Evolutionary conservation across 2,888 invertebrate genomes (phyloP), one percentile per base, ranked within the genome.

Genomic region (Adelphocoris suturalis): DNA sequence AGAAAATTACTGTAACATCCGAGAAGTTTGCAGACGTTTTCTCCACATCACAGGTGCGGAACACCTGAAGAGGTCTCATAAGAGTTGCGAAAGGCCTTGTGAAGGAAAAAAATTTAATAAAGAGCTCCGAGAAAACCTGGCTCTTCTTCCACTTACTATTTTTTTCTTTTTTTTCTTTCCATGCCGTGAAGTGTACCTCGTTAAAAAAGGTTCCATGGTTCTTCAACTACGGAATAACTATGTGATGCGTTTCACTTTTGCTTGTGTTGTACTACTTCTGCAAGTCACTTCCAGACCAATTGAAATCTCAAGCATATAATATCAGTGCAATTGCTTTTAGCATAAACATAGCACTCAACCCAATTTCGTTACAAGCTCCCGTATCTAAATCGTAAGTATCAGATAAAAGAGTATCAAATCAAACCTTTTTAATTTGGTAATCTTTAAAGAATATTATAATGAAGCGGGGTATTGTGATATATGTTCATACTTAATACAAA

Each of bases 1-100:
- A 7, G n/a, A 23, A 23, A 68, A 68, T 19, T 68, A 68, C 23
- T 68, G 68, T 68, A 23, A 68, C 68, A 23, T 68, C 27, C 23
- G 68, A 23, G 23, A 68, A 68, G 23, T 68, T 68, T 68, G 5
- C 23, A 68, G 68, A 68, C 68, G 27, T 27, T 68, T 46, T 47
- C 78, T 28, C 46, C 78, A 78, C 78, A 47, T 46, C 47, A 47
- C 78, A 78, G 78, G 78, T 78, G 78, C 19, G 47, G 46, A n/a
- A 47, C 78, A 78, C 78, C 78, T 78, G 78, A 78, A 78, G 78
- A 78, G 78, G 78, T 7, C 78, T 78, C 37, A 78, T 78, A 78
- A 78, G 78, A 78, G 78, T 78, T 47, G 78, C 78, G 78, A 47
- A 78, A 47, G 78, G 78, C 19, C 68, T 68, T 23, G 23, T 7